Conservation (phyloP, 2,113 vertebrate genomes). For the Tychaedon coryphoeus region DNA sequence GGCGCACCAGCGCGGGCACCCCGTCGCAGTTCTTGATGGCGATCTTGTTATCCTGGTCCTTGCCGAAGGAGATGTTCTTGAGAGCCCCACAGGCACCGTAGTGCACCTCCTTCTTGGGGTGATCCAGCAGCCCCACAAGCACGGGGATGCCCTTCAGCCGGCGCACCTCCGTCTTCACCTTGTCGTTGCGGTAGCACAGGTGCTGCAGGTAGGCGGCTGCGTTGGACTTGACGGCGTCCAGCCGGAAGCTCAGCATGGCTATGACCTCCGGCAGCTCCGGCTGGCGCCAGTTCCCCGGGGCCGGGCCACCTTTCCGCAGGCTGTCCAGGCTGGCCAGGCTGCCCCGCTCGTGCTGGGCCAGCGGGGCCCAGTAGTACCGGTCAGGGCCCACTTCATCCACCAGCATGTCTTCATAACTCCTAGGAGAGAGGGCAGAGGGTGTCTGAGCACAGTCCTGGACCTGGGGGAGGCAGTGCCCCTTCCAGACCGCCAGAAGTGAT, state of each 20-base stretch:
- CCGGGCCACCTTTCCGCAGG: constrained; percentile 82
- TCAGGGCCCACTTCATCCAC: constrained; percentile 86
- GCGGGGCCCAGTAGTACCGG: constrained; percentile 89
- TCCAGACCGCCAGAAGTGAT: background rate
- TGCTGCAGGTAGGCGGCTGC: constrained; percentile 95
- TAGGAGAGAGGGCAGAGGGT: background rate
- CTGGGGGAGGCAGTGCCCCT: too few species aligned
- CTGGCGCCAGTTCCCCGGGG: constrained; percentile 83
- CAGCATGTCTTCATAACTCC: constrained; percentile 92
- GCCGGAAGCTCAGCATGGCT: constrained; percentile 91
- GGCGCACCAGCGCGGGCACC: constrained; percentile 84
- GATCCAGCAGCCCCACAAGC: constrained; percentile 91
- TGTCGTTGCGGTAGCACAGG: constrained; percentile 93
- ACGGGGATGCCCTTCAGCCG: constrained; percentile 92
- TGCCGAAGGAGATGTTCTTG: constrained; percentile 95
- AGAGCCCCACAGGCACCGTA: constrained; percentile 91
- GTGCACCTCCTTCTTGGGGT: constrained; percentile 93
- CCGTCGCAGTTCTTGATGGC: constrained; percentile 98
- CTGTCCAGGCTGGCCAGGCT: constrained; percentile 94
- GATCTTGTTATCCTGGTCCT: constrained; percentile 92
- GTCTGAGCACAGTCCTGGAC: fast-evolving
- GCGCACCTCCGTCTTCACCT: constrained; percentile 93
- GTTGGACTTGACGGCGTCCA: constrained; percentile 92
- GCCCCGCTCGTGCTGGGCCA: constrained; percentile 89
- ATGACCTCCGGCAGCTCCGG: constrained; percentile 96